phyloP scores from a whole-genome alignment of 2,797 vertebrate genomes.

The Amblyopsis hoosieri region DNA sequence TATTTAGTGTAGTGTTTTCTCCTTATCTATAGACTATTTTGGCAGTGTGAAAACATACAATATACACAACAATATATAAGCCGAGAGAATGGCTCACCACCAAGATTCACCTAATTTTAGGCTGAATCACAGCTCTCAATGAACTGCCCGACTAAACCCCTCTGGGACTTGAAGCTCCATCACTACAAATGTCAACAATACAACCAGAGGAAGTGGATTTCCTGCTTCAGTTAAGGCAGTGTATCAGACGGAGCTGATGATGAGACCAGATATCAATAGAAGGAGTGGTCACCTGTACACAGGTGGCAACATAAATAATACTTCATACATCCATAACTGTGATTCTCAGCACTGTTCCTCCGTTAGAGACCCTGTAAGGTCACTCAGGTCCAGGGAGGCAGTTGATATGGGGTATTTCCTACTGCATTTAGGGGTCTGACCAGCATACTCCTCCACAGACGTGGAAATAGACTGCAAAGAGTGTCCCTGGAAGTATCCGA shows the following conservation, averaged over 20 bases:
- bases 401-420: slow-evolving; percentile 64
- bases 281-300: neutral
- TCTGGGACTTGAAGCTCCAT: slow-evolving; percentile 9
- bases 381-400: slow-evolving; percentile 63
- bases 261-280: neutral
- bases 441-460: slow-evolving; percentile 68
- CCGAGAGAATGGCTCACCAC: neutral
- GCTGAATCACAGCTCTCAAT: slow-evolving; percentile 4
- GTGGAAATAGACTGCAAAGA: slow-evolving; percentile 77
- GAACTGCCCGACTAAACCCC: neutral
- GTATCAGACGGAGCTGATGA: slow-evolving; percentile 3
- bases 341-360: slow-evolving; percentile 71
- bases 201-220: slow-evolving; percentile 6
- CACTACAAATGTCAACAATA: slow-evolving; percentile 15
- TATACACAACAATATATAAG: slow-evolving; percentile 20
- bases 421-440: slow-evolving; percentile 53
- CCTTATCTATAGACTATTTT: no score
- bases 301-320: neutral
- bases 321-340: neutral
- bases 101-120: neutral
- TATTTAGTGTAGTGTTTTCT: no score
- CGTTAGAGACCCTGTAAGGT: slow-evolving; percentile 62
- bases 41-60: slow-evolving; percentile 1
- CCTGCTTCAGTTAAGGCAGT: slow-evolving; percentile 58
- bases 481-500: slow-evolving; percentile 85